Evolutionary conservation across 2,888 invertebrate genomes (phyloP), one percentile per base, ranked within the genome.

Genomic region (Drosophila hamatofila): DNA sequence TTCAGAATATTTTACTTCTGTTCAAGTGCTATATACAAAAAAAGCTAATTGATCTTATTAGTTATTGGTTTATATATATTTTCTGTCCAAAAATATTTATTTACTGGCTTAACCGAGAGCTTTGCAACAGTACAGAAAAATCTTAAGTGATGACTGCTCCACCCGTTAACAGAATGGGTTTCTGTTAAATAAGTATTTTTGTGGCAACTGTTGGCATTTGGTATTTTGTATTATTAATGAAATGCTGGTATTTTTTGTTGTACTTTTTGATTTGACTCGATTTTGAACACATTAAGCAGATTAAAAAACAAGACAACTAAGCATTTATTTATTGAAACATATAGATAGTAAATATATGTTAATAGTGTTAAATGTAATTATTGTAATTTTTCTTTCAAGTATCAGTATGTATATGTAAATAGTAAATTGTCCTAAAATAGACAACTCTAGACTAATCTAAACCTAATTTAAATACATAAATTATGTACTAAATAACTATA

Each of bases 401-500:
- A 49, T 64, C 44, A 25, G 56, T 77, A 51, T 16, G 9, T 49
- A 33, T 52, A 35, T 52, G 51, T 52, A 39, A 72, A 59, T 78
- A 78, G 62, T 49, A 59, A 59, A 60, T 69, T 75, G 79, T 65
- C 79, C 55, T 67, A 79, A 78, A 77, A 70, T 66, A 70, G 79
- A 77, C 79, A 79, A 70, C 42, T 41, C 41, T 61, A 65, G 37
- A 54, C 69, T 78, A 78, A 23, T 41, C 66, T 78, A 62, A 39
- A 9, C 62, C 65, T 67, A 78, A 56, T 18, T 51, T 23, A 37
- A 35, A 18, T 35, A 52, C 21, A 21, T 16, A 52, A 52, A 23
- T 52, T 35, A 52, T 52, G 62, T 73, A 88, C 88, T 84, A 84
- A 63, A 74, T 83, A 78, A 86, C 83, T 60, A 88, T 52, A 52